A percentile compares a stretch with the other conserved stretches of the same genome.
These are phyloP conservation scores for Macrostomum lignano DNA, from an alignment of 1,140 invertebrate species.

Conservation along the genomic window DNA sequence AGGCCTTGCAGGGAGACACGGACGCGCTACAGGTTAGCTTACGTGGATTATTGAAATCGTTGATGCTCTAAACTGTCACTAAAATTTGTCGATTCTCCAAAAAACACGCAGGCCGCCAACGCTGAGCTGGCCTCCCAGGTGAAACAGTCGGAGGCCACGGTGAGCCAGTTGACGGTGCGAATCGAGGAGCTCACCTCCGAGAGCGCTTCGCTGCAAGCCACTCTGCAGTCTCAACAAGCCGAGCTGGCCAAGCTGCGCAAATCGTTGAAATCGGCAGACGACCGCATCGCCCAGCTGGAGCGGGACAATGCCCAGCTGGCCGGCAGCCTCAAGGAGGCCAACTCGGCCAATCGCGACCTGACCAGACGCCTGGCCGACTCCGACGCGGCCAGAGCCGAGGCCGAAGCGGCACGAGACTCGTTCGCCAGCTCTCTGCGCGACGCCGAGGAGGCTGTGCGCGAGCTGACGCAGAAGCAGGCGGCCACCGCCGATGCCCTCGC, in stretches of 20 bases:
- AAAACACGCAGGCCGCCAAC: no score
- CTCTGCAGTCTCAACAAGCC: no score
- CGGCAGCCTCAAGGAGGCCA: slow-evolving; percentile 14
- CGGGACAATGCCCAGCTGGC: slow-evolving; percentile 18
- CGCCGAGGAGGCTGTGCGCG: slow-evolving; percentile 21
- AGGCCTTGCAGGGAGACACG: no score
- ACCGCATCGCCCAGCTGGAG: slow-evolving; percentile 13
- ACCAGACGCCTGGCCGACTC: slow-evolving; percentile 21
- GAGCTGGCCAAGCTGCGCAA: no score
- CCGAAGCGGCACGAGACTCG: slow-evolving; percentile 21
- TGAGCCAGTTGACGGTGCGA: slow-evolving; percentile 15
- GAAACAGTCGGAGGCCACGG: slow-evolving; percentile 21
- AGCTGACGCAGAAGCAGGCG: slow-evolving; percentile 20
- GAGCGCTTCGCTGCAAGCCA: no score
- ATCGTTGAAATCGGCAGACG: slow-evolving; percentile 8
- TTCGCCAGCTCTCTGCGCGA: slow-evolving; percentile 20
- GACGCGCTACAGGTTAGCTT: no score
- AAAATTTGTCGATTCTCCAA: no score
- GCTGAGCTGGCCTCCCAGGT: slow-evolving; percentile 14
- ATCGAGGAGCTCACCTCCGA: slow-evolving; percentile 16
- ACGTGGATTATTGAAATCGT: no score
- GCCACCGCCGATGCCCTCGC: slow-evolving; percentile 21
- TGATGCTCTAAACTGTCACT: no score
- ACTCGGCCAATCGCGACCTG: slow-evolving; percentile 18
- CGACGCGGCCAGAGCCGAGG: slow-evolving; percentile 13